These are phyloP conservation scores for Strigamia maritima DNA, from an alignment of 2,888 invertebrate species.

Conservation along the genomic window DNA sequence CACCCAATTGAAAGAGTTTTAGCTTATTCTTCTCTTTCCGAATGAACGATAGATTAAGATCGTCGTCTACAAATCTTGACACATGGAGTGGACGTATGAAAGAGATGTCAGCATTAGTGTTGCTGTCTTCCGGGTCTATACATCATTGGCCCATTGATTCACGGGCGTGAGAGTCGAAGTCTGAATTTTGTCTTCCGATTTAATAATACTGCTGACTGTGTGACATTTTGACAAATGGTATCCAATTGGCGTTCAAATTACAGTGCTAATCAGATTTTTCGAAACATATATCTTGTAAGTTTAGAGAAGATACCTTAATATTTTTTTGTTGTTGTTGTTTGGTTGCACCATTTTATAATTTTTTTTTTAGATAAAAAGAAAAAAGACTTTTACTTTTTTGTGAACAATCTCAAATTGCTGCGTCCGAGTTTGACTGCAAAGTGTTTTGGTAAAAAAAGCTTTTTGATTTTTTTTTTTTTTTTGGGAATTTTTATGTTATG, in stretches of 20 bases:
- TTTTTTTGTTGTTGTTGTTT: background rate
- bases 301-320: background rate
- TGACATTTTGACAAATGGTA: slow-evolving; percentile 9
- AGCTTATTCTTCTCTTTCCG: background rate
- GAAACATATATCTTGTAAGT: background rate
- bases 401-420: no score
- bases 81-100: background rate
- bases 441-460: no score
- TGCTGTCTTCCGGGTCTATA: background rate
- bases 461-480: no score
- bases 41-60: background rate
- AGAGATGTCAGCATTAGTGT: background rate
- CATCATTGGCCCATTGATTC: background rate
- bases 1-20: no score
- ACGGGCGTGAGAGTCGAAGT: background rate
- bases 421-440: no score
- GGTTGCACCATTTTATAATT: background rate
- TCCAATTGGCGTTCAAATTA: slow-evolving; percentile 2
- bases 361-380: no score
- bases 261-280: background rate
- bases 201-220: background rate
- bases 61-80: background rate
- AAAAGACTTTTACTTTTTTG: no score
- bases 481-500: no score
- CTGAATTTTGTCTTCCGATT: background rate